A percentile compares a stretch with the other conserved stretches of the same genome.
These are phyloP conservation scores for Sesamia nonagrioides DNA, from an alignment of 1,140 invertebrate species.

Conservation along the genomic window DNA sequence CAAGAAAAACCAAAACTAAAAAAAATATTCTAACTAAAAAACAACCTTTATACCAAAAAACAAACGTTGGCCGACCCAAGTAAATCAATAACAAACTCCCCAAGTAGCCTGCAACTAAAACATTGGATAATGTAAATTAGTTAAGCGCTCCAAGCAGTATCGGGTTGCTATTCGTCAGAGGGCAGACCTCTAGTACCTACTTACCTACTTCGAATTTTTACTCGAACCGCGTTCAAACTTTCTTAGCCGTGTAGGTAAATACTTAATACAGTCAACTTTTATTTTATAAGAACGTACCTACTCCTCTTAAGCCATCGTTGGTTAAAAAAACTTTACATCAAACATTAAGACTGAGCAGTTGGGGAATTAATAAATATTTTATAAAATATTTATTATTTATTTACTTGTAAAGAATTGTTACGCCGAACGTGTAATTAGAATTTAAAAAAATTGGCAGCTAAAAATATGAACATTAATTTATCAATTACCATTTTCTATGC, in stretches of 20 bases:
- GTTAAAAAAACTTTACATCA: neutral
- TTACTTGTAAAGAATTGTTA: no score
- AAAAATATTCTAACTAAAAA: neutral
- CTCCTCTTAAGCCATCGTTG: neutral
- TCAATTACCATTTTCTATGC: no score
- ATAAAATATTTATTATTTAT: no score
- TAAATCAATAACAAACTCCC: neutral
- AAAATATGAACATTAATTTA: no score
- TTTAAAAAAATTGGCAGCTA: no score
- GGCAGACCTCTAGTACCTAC: neutral
- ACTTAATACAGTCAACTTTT: conserved; percentile 2
- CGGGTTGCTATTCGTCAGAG: conserved; percentile 29
- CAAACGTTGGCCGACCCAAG: neutral
- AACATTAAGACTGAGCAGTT: neutral
- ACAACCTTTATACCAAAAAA: neutral
- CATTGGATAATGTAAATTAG: conserved; percentile 36
- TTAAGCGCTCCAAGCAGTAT: conserved; percentile 13
- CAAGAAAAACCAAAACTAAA: neutral
- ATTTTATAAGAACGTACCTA: conserved; percentile 8
- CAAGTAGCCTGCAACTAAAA: conserved; percentile 11
- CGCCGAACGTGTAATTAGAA: no score
- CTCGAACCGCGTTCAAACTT: conserved; percentile 14
- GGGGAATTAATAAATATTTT: neutral
- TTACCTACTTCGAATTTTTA: neutral
- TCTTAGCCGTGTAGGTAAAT: conserved; percentile 12